Evolutionary conservation across 1,140 invertebrate genomes (phyloP).

Genomic region (Drosophila obscura): DNA sequence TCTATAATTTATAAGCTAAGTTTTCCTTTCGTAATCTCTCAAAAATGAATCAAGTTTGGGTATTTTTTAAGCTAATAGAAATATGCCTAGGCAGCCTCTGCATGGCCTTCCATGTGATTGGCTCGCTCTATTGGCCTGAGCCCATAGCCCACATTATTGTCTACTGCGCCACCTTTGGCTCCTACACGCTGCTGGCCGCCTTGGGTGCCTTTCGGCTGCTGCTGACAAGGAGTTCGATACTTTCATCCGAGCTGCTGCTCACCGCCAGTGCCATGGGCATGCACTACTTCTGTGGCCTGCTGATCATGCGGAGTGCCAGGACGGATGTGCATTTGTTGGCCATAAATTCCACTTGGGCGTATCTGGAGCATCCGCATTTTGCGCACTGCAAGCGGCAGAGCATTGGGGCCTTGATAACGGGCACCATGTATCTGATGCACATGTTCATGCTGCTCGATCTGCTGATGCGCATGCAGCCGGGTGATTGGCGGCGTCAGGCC

Average conservation of each 20-base stretch:
- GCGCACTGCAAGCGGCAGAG: slow-evolving; percentile 47
- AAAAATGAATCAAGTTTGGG: slow-evolving; percentile 49
- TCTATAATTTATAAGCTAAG: no score
- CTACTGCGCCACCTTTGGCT: slow-evolving; percentile 32
- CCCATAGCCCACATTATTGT: slow-evolving; percentile 19
- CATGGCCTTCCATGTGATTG: slow-evolving; percentile 26
- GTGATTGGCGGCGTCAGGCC: slow-evolving; percentile 21
- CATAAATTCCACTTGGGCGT: not conserved
- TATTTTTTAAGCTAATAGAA: slow-evolving; percentile 44
- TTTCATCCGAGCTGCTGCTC: slow-evolving; percentile 25
- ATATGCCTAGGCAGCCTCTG: slow-evolving; percentile 28
- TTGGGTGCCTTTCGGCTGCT: slow-evolving; percentile 22
- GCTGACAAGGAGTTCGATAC: slow-evolving; percentile 3
- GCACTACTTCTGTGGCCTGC: slow-evolving; percentile 29
- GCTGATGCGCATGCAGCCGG: slow-evolving; percentile 31
- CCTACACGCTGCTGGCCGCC: slow-evolving; percentile 14
- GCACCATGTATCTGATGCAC: slow-evolving; percentile 56
- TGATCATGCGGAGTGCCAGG: slow-evolving; percentile 9
- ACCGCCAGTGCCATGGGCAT: slow-evolving; percentile 2
- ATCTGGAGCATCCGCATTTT: slow-evolving; percentile 34
- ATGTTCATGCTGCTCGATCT: slow-evolving; percentile 36
- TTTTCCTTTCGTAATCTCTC: no score
- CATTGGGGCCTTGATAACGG: slow-evolving; percentile 42
- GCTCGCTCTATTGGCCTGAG: slow-evolving; percentile 4
- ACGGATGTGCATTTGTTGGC: not conserved